These are phyloP conservation scores for Cosmopolites sordidus DNA, from an alignment of 2,888 invertebrate species.

Conservation along the genomic window DNA sequence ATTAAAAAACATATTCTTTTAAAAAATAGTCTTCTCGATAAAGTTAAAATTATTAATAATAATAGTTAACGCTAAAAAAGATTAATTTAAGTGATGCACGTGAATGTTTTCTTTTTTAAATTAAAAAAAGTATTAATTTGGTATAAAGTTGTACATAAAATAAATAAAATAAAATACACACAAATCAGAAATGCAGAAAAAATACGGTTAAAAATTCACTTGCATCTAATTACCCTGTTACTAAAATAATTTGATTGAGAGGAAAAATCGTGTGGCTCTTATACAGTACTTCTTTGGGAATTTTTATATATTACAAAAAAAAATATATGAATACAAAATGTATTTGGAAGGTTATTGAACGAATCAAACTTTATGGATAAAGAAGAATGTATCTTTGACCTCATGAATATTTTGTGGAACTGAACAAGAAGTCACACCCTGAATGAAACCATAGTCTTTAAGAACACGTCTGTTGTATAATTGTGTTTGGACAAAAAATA, in stretches of 20 bases:
- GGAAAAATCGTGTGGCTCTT: neutral
- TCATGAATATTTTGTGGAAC: too few relatives aligned
- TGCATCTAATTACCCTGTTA: slow-evolving; percentile 17
- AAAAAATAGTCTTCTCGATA: too few relatives aligned
- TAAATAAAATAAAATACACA: slow-evolving; percentile 1
- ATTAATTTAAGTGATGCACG: slow-evolving; percentile 14
- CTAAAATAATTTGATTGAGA: slow-evolving; percentile 12
- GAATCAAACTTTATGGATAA: too few relatives aligned
- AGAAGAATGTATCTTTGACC: too few relatives aligned
- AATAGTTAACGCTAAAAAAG: slow-evolving; percentile 2
- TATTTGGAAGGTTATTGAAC: too few relatives aligned
- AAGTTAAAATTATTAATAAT: neutral
- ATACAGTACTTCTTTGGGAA: slow-evolving; percentile 10
- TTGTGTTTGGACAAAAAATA: too few relatives aligned
- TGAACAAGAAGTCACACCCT: too few relatives aligned
- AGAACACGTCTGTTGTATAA: too few relatives aligned
- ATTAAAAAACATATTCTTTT: slow-evolving; percentile 6
- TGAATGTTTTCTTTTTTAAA: slow-evolving; percentile 2
- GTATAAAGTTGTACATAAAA: neutral
- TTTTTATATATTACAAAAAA: neutral
- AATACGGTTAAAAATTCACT: slow-evolving; percentile 10
- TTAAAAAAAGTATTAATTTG: neutral
- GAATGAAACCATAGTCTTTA: too few relatives aligned
- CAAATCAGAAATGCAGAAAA: neutral
- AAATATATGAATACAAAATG: neutral